Percentiles rank a stretch among this genome's conserved stretches.
phyloP scores from a whole-genome alignment of 2,113 vertebrate species.

The Hippocampus barbouri region DNA sequence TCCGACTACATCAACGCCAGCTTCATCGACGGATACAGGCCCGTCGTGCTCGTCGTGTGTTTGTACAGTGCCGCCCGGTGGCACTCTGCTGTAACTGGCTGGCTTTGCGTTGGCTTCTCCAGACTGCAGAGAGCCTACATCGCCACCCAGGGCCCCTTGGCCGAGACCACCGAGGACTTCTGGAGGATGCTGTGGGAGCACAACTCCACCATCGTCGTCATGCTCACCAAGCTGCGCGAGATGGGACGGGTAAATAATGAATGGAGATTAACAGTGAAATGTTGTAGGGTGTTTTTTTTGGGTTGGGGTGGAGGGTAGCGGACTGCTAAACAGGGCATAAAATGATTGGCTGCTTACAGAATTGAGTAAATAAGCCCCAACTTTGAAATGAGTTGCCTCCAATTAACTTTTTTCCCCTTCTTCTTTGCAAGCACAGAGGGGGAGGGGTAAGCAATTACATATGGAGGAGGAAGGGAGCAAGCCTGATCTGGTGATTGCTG shows the following conservation, averaged over 20 bases:
- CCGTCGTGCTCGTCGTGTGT: conserved; percentile 13
- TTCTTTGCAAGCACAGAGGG: too few relatives aligned
- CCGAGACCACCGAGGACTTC: conserved; percentile 95
- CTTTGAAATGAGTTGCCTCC: too few relatives aligned
- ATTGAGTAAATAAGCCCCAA: too few relatives aligned
- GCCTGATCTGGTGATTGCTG: too few relatives aligned
- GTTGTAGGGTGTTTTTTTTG: too few relatives aligned
- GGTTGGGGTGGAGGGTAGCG: too few relatives aligned
- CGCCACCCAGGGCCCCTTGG: conserved; percentile 89
- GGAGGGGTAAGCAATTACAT: too few relatives aligned
- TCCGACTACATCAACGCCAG: conserved; percentile 97
- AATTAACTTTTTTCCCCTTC: too few relatives aligned
- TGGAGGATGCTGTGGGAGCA: conserved; percentile 99
- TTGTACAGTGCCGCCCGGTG: conserved; percentile 30
- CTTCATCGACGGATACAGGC: conserved; percentile 95
- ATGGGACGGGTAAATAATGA: conserved; percentile 84
- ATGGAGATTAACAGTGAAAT: neutral
- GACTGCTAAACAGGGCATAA: too few relatives aligned
- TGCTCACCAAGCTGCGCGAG: conserved; percentile 93
- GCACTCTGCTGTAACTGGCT: neutral
- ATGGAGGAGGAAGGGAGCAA: too few relatives aligned
- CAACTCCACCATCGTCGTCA: conserved; percentile 97
- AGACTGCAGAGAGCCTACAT: conserved; percentile 98
- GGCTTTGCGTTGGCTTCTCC: conserved; percentile 12
- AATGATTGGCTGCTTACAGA: too few relatives aligned